Evolutionary conservation across 2,113 vertebrate genomes (phyloP).

Genomic region (Caloenas nicobarica): DNA sequence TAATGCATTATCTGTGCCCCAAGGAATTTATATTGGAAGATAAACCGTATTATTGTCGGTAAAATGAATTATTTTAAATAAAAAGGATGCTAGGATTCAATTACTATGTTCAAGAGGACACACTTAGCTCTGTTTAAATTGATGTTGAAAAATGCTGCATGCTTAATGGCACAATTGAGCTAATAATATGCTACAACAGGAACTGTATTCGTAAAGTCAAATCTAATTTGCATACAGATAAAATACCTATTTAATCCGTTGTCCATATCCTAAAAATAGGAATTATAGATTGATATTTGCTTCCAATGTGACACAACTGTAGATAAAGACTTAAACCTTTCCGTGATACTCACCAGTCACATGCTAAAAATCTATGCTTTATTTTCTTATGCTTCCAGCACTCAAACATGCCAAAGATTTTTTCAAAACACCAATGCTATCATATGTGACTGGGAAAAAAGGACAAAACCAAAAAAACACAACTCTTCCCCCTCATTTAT

Average conservation of each 20-base stretch:
- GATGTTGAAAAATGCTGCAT: constrained; percentile 30
- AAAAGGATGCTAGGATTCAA: constrained; percentile 28
- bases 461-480: rapidly evolving
- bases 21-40: constrained; percentile 45
- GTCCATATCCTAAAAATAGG: background rate
- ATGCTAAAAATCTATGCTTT: background rate
- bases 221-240: constrained; percentile 30
- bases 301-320: background rate
- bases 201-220: constrained; percentile 23
- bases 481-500: too few species aligned
- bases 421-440: background rate
- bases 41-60: constrained; percentile 36
- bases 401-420: background rate
- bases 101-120: constrained; percentile 34
- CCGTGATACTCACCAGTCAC: background rate
- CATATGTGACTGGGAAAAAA: background rate
- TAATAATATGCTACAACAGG: constrained; percentile 31
- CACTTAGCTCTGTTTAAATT: constrained; percentile 45
- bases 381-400: background rate
- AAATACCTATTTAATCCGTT: constrained; percentile 8
- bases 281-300: background rate
- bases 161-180: constrained; percentile 34
- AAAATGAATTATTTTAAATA: constrained; percentile 52
- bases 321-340: background rate
- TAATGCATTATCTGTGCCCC: constrained; percentile 45